Evolutionary conservation across 2,113 vertebrate genomes (phyloP).

Genomic region (rabbit (Oryctolagus cuniculus)): mOryCun1.1 NC_091450.1:27083001-27083500

Average conservation of each 20-base stretch:
- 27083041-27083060: accelerated
- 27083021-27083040: too few relatives aligned
- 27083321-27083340: too few relatives aligned
- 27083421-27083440: background rate
- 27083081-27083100: too few relatives aligned
- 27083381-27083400: background rate
- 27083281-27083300: background rate
- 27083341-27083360: background rate
- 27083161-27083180: background rate
- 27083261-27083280: background rate
- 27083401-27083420: background rate
- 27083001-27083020: accelerated
- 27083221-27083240: background rate
- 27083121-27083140: accelerated
- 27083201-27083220: background rate
- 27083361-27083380: background rate
- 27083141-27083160: background rate
- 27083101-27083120: accelerated
- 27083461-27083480: too few relatives aligned
- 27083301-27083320: background rate
- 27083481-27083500: background rate
- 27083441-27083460: background rate
- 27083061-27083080: accelerated
- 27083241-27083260: too few relatives aligned
- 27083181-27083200: background rate